A percentile compares a stretch with the other conserved stretches of the same genome.
phyloP scores from a whole-genome alignment of 2,888 invertebrate species.

The Linnaemya vulpina region DNA sequence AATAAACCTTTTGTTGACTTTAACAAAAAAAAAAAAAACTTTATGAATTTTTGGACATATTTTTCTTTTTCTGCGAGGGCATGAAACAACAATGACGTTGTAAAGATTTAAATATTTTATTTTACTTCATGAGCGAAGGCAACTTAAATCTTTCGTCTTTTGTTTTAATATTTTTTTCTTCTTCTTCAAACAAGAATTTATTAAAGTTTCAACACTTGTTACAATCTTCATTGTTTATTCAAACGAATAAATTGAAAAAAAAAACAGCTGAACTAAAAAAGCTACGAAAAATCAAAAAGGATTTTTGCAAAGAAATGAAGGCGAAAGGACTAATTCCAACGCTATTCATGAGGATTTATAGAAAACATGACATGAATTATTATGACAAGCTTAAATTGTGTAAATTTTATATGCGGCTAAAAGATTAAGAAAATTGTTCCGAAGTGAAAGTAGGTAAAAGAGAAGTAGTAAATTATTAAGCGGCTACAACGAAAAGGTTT shows the following conservation, averaged over 20 bases:
- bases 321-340: background rate
- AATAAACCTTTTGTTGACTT: background rate
- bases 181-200: conserved; percentile 14
- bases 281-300: background rate
- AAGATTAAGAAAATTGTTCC: background rate
- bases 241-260: conserved; percentile 38
- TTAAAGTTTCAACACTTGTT: conserved; percentile 44
- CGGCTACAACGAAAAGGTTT: background rate
- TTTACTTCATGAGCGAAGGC: conserved; percentile 11
- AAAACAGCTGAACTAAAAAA: background rate
- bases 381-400: background rate
- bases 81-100: conserved; percentile 1
- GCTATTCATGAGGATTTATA: conserved; percentile 8
- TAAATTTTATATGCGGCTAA: background rate
- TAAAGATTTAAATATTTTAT: conserved; percentile 18
- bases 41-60: background rate
- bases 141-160: conserved; percentile 29
- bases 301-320: background rate
- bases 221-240: conserved; percentile 39
- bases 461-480: background rate
- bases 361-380: conserved; percentile 21
- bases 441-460: background rate
- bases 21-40: background rate
- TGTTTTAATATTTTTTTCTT: background rate
- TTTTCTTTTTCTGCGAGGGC: background rate